Base-by-base conservation (phyloP, 1,140 invertebrate genomes). In the Ostrea denselamellosa region DNA sequence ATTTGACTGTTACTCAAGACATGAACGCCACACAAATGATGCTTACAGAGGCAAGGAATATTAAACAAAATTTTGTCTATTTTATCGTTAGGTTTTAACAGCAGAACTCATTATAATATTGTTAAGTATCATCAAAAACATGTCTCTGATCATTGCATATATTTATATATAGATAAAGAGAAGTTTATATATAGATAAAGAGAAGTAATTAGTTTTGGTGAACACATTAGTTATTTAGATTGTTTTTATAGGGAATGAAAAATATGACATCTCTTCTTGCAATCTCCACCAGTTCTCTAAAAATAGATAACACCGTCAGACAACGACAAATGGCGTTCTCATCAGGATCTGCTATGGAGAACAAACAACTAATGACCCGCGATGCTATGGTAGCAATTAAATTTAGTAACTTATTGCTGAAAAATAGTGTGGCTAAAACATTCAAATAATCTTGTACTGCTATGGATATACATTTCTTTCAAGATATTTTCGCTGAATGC, bases 291-390 rank as follows among this genome's bases (percentile, higher is more conserved):
- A 52, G n/a, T n/a, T 53, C 82, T 12, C 82, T 83, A 5, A 54
- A 19, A 83, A 83, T 83, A 25, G 44, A 83, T 44, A 54, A 53
- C 82, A 54, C 53, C 4, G 82, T 83, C 12, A 17, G 34, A 53
- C 53, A 53, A 25, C 17, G 82, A 83, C 82, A 83, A 52, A 83
- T 53, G 44, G 53, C 82, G 44, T 54, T 53, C 52, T 52, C 34
- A 10, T 54, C 53, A 4, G 82, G 82, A 19, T 53, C 82, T 83
- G 19, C 53, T 10, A 83, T 83, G 82, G 53, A 54, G n/a, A 83
- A 52, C 34, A 83, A 83, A 51, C 51, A 83, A 53, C 82, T 83
- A 19, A 44, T 83, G 5, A 83, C 82, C n/a, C 17, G n/a, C 17
- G 51, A 54, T 5, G 53, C 44, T 83, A 53, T 83, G 82, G 53